Evolutionary conservation across 2,113 vertebrate species (phyloP), one percentile per base, ranked within the genome.

Genomic region (Perognathus longimembris): DNA sequence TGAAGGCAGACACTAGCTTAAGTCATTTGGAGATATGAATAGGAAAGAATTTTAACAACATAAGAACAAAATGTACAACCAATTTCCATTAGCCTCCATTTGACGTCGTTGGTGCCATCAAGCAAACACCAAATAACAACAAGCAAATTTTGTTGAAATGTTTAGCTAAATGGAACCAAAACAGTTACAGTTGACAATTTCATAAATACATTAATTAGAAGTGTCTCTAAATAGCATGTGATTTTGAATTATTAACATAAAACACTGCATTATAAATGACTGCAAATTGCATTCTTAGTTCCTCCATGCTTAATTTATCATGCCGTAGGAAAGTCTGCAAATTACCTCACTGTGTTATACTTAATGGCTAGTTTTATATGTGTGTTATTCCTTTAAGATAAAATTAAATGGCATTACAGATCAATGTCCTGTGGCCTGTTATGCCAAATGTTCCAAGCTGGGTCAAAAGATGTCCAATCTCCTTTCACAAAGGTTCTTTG

Each of bases 211-310:
- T 98, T 98, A 98, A 98, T 98, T 98, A 98, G 97, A 98, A 98
- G 97, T 98, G 97, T 98, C 98, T 98, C 97, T 98, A 98, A 98
- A 98, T 98, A 98, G 98, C 97, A 98, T 98, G 98, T 98, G 98
- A 98, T 98, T 98, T 98, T 98, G 98, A 98, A 98, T 98, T 98
- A 98, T 98, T 98, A 98, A 98, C 98, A 98, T 98, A 98, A 98
- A 98, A 98, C 97, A 96, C 97, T 98, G 98, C 98, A 98, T 98
- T 98, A 98, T 98, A 98, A 98, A 98, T 98, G 98, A 98, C 97
- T 98, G 97, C 98, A 98, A 98, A 98, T 98, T 98, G 97, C 98
- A 98, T 98, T 98, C 97, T 97, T 98, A 97, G 97, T 98, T 98
- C 98, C 97, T 98, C 97, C 97, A 98, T 98, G 98, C 98, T 98